Conservation (phyloP, 2,888 invertebrate genomes). For the Pheosia tremula region DNA sequence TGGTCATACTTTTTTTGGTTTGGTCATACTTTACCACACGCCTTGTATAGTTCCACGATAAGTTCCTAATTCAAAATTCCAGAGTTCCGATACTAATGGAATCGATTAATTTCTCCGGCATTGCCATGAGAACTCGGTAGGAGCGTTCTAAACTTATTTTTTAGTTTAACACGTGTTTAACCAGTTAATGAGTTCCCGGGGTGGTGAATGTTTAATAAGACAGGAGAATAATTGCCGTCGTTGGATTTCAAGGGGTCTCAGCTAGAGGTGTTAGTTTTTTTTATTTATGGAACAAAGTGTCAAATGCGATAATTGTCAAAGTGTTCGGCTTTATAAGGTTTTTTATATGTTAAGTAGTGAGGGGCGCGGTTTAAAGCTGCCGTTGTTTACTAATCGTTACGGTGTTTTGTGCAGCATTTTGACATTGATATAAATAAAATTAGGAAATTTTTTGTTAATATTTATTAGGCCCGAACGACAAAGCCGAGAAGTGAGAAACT, state of each 20-base stretch:
- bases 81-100: constrained; percentile 50
- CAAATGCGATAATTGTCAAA: constrained; percentile 13
- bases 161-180: constrained; percentile 65
- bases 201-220: constrained; percentile 64
- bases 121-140: constrained; percentile 51
- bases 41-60: constrained; percentile 21
- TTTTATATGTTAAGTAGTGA: constrained; percentile 2
- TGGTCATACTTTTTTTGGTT: background rate
- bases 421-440: background rate
- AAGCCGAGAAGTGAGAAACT: background rate
- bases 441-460: background rate
- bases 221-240: constrained; percentile 60
- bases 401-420: background rate
- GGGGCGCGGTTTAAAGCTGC: constrained; percentile 6
- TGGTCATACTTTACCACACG: constrained; percentile 4
- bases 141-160: constrained; percentile 34
- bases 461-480: background rate
- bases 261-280: constrained; percentile 23
- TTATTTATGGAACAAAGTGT: constrained; percentile 21
- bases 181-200: constrained; percentile 62
- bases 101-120: constrained; percentile 54
- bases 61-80: constrained; percentile 33
- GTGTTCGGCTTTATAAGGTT: constrained; percentile 8
- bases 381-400: constrained; percentile 12
- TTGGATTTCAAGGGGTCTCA: constrained; percentile 32